A percentile compares a stretch with the other conserved stretches of the same genome.
These are phyloP conservation scores for Adelphocoris suturalis DNA, from an alignment of 2,888 invertebrate species.

Conservation along the genomic window DNA sequence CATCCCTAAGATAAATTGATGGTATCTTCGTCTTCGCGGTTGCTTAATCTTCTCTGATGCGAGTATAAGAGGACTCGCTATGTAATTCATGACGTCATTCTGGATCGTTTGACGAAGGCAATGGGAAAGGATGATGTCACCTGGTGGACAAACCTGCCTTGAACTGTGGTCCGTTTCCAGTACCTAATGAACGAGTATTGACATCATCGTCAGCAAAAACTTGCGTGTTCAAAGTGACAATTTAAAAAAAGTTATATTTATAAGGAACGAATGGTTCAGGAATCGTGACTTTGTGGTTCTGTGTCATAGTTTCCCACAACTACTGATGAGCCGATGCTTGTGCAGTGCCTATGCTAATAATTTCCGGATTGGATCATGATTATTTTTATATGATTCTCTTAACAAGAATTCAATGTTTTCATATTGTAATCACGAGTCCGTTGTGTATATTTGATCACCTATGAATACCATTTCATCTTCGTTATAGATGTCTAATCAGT, in stretches of 20 bases:
- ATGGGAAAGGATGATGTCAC: slow-evolving; percentile 27
- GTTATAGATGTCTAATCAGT: too few species aligned
- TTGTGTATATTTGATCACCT: too few species aligned
- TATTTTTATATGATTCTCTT: neutral
- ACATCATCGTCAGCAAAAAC: neutral
- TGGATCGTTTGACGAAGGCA: neutral
- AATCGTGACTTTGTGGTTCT: neutral
- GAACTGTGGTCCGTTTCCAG: neutral
- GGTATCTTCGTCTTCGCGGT: slow-evolving; percentile 4
- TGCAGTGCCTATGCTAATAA: neutral
- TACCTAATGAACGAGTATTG: slow-evolving; percentile 2
- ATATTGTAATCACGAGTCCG: too few species aligned
- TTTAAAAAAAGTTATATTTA: neutral
- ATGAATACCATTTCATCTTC: too few species aligned
- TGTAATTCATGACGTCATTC: slow-evolving; percentile 39
- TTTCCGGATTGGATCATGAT: neutral
- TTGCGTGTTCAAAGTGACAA: neutral
- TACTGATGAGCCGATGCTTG: neutral
- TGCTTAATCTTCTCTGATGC: slow-evolving; percentile 27
- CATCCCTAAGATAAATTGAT: slow-evolving; percentile 1
- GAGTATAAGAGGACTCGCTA: slow-evolving; percentile 9
- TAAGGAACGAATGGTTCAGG: neutral
- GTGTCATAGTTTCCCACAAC: neutral
- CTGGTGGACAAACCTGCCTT: slow-evolving; percentile 7
- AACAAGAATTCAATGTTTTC: too few species aligned